Conservation (phyloP, 2,797 vertebrate genomes). For the Schizopygopsis pylzovi region DNA sequence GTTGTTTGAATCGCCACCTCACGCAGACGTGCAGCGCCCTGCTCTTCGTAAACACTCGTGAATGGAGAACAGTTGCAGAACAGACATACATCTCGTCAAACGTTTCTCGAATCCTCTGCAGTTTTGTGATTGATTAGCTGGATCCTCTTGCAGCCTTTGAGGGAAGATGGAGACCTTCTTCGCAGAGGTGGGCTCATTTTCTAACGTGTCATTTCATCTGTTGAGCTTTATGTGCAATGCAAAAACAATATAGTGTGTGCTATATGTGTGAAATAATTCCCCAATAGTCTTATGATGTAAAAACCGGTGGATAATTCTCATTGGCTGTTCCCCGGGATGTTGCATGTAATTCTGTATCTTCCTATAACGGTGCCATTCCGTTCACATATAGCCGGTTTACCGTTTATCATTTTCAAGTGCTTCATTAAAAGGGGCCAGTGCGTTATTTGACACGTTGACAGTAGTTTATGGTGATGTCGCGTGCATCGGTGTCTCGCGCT, state of each 20-base stretch:
- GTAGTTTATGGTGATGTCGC: constrained; percentile 31
- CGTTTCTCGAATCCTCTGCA: constrained; percentile 29
- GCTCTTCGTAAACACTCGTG: constrained; percentile 22
- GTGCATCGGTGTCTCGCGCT: constrained; percentile 19
- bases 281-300: background rate
- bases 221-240: background rate
- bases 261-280: background rate
- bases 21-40: constrained; percentile 22
- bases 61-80: constrained; percentile 49
- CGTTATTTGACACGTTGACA: constrained; percentile 1
- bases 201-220: background rate
- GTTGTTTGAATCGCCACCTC: constrained; percentile 31
- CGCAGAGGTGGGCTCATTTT: constrained; percentile 73
- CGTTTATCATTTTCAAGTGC: background rate
- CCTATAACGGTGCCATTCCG: background rate
- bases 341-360: background rate
- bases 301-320: constrained; percentile 23
- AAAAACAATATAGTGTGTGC: background rate
- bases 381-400: background rate
- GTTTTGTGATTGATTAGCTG: constrained; percentile 51
- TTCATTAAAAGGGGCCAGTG: background rate
- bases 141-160: constrained; percentile 34
- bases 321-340: constrained; percentile 17
- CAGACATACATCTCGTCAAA: constrained; percentile 29
- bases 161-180: constrained; percentile 82